Conservation (phyloP, 1,140 invertebrate genomes). For the Brachystomella parvula region DNA sequence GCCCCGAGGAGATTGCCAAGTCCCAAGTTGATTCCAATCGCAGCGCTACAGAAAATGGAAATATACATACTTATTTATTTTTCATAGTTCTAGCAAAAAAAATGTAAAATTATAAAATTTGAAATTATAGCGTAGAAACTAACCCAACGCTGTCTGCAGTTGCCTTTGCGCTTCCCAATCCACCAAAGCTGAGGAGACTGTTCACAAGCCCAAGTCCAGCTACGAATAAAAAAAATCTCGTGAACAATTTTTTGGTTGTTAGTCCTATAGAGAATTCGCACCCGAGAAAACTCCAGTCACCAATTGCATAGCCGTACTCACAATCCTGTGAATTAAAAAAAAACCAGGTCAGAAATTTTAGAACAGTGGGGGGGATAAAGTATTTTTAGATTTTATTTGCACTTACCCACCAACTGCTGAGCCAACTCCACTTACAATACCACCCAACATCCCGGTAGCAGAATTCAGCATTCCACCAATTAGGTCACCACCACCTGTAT, state of each 20-base stretch:
- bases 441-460: no score
- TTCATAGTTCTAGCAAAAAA: not conserved
- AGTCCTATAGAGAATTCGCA: not conserved
- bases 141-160: not conserved
- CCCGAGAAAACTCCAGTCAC: not conserved
- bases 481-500: not conserved
- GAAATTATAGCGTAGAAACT: no score
- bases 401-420: not conserved
- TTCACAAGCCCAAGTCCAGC: not conserved
- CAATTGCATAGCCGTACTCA: not conserved
- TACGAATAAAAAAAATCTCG: not conserved
- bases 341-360: no score
- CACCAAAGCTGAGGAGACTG: not conserved
- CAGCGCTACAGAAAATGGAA: not conserved
- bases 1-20: not conserved
- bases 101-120: not conserved
- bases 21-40: not conserved
- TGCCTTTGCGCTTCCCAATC: not conserved
- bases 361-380: no score
- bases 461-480: not conserved
- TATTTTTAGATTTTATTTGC: not conserved
- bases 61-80: not conserved
- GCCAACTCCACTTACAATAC: not conserved
- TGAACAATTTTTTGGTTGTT: not conserved
- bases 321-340: not conserved